phyloP scores from a whole-genome alignment of 2,888 invertebrate genomes.

The Eledona agricola region DNA sequence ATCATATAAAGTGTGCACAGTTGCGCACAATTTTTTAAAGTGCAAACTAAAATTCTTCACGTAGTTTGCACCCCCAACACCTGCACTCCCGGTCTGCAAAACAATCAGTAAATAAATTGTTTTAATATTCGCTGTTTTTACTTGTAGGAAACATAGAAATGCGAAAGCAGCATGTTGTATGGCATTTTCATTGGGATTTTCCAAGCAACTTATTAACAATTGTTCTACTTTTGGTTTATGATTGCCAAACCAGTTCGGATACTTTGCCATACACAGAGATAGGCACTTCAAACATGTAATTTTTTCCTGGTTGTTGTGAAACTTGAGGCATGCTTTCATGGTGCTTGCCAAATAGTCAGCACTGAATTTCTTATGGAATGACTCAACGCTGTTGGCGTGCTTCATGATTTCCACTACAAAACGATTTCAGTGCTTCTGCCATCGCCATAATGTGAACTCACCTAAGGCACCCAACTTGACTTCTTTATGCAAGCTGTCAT shows the following conservation, averaged over 20 bases:
- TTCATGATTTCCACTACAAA: conserved; percentile 11
- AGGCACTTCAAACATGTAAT: conserved; percentile 12
- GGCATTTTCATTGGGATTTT: neutral
- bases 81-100: conserved; percentile 18
- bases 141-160: conserved; percentile 11
- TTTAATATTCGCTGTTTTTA: neutral
- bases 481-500: conserved; percentile 8
- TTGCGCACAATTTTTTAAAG: conserved; percentile 18
- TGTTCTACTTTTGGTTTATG: conserved; percentile 10
- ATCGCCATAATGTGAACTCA: conserved; percentile 2
- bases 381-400: conserved; percentile 2
- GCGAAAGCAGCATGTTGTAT: conserved; percentile 4
- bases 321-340: conserved; percentile 7
- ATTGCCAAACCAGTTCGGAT: conserved; percentile 19
- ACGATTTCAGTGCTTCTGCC: no score
- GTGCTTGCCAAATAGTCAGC: conserved; percentile 8
- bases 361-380: conserved; percentile 9
- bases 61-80: conserved; percentile 12
- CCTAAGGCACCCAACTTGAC: conserved; percentile 7
- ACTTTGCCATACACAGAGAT: conserved; percentile 11
- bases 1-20: conserved; percentile 10
- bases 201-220: conserved; percentile 9
- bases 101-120: neutral
- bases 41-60: conserved; percentile 5
- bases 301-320: conserved; percentile 5